Evolutionary conservation across 2,113 vertebrate genomes (phyloP).

Genomic region (Varanus komodoensis): DNA sequence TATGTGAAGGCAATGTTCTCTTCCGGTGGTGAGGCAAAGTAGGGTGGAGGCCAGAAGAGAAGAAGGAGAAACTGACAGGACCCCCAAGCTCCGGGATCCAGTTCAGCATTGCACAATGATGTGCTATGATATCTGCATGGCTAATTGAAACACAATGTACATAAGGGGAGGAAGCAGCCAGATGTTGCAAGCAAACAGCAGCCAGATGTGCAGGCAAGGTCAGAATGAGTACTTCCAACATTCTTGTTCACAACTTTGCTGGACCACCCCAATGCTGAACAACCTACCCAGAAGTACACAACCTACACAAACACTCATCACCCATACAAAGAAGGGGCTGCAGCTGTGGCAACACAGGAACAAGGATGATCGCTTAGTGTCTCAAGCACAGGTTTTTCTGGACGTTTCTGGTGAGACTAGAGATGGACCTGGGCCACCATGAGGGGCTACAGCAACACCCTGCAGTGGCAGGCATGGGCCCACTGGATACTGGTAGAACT

Average conservation of each 20-base stretch:
- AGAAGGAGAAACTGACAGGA: not conserved
- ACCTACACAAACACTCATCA: not conserved
- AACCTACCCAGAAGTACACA: not conserved
- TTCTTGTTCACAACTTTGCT: not conserved
- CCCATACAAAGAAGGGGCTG: not conserved
- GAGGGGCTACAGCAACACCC: no score
- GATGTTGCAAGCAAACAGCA: not conserved
- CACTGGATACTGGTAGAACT: no score
- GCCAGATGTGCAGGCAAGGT: not conserved
- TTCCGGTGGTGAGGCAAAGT: not conserved
- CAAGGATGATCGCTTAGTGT: not conserved
- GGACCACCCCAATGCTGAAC: not conserved
- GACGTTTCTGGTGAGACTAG: no score
- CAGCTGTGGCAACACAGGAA: not conserved
- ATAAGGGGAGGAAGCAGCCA: not conserved
- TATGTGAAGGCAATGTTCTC: not conserved
- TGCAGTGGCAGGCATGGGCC: no score
- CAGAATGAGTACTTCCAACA: not conserved
- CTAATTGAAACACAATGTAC: not conserved
- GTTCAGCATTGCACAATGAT: not conserved
- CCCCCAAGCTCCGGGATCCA: accelerated
- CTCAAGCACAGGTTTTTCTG: no score
- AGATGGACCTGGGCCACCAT: no score
- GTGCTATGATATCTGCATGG: not conserved
- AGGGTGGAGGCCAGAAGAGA: not conserved